Percentiles rank a stretch among this genome's conserved stretches.
phyloP scores from a whole-genome alignment of 2,113 vertebrate species.

The Lota lota region DNA sequence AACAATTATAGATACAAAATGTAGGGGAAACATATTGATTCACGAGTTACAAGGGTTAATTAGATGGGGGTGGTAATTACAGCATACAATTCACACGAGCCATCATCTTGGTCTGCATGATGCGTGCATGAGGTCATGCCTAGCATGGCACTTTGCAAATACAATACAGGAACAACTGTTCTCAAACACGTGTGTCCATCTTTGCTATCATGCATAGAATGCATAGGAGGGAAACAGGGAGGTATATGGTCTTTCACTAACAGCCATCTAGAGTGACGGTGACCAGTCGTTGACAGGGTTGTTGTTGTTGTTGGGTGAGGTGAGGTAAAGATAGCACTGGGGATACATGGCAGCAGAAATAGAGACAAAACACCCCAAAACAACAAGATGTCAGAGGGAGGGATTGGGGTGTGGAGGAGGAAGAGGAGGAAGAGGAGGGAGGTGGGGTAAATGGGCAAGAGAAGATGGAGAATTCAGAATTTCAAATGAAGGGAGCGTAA shows the following conservation, averaged over 20 bases:
- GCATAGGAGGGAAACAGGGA: constrained; percentile 36
- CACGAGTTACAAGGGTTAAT: too few relatives aligned
- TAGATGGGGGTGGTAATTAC: too few relatives aligned
- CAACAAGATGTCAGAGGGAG: constrained; percentile 13
- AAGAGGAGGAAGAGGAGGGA: constrained; percentile 1
- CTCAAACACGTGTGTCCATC: constrained; percentile 17
- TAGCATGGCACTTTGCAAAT: constrained; percentile 23
- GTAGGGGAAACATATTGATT: too few relatives aligned
- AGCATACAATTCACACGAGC: too few relatives aligned
- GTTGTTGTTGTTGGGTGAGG: constrained; percentile 26
- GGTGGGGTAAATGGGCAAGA: background rate
- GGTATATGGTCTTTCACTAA: constrained; percentile 50
- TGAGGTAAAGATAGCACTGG: background rate
- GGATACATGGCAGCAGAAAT: too few relatives aligned
- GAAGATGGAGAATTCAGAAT: constrained; percentile 44
- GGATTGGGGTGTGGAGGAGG: constrained; percentile 14
- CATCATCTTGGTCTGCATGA: too few relatives aligned
- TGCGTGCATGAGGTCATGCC: too few relatives aligned
- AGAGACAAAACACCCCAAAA: background rate
- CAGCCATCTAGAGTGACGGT: constrained; percentile 46
- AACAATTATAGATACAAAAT: too few relatives aligned
- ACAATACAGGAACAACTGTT: constrained; percentile 8
- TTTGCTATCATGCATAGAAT: constrained; percentile 44
- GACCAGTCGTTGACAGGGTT: constrained; percentile 45
- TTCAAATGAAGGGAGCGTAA: constrained; percentile 66